These are phyloP conservation scores for Siderastrea radians DNA, from an alignment of 92 coral and sea anemone species.

Conservation along the genomic window DNA sequence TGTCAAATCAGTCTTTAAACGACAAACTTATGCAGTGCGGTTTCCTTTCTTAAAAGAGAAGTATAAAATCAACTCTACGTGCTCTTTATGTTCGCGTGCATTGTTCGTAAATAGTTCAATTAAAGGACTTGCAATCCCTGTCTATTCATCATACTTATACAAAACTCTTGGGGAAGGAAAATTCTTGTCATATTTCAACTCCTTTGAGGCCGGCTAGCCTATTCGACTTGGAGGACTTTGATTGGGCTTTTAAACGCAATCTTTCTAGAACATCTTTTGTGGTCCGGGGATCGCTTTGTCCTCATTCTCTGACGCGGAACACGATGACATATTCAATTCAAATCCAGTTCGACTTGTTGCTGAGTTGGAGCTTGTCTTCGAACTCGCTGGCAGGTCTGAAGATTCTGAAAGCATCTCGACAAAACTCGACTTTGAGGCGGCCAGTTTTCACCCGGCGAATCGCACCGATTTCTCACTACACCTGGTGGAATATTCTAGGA, in stretches of 20 bases:
- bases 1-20: background rate
- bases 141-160: background rate
- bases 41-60: background rate
- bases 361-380: slow-evolving; percentile 24
- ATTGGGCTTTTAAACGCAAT: slow-evolving; percentile 33
- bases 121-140: background rate
- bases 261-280: slow-evolving; percentile 19
- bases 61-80: background rate
- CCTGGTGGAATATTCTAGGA: background rate
- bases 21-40: background rate
- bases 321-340: background rate
- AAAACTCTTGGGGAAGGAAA: slow-evolving; percentile 7
- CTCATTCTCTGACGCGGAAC: slow-evolving; percentile 16
- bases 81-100: background rate
- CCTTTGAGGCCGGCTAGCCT: background rate
- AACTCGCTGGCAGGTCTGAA: background rate
- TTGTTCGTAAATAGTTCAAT: background rate
- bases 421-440: background rate
- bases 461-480: background rate
- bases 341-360: background rate
- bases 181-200: slow-evolving; percentile 12
- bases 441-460: background rate
- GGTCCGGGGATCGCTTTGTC: slow-evolving; percentile 3
- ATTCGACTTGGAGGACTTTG: slow-evolving; percentile 6
- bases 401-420: background rate